Evolutionary conservation across 1,140 invertebrate genomes (phyloP).

Genomic region (Lethocerus indicus): DNA sequence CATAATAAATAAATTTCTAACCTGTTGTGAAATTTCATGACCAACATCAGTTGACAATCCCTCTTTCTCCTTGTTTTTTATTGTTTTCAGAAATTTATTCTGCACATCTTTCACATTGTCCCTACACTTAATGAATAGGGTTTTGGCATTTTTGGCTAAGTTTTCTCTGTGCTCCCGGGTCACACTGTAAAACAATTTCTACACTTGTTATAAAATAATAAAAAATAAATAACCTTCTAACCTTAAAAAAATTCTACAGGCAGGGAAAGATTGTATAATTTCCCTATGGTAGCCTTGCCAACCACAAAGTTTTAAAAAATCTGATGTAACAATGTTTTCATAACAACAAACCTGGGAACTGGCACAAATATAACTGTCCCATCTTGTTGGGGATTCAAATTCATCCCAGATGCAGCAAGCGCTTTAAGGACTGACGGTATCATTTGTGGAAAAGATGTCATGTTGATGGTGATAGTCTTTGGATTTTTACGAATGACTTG

Average conservation of each 20-base stretch:
- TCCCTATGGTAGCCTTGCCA: too few relatives aligned
- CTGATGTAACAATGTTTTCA: too few relatives aligned
- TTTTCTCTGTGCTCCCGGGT: constrained; percentile 81
- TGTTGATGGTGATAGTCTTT: constrained; percentile 69
- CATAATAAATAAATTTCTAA: constrained; percentile 16
- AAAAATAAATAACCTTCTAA: neutral
- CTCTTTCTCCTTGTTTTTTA: constrained; percentile 40
- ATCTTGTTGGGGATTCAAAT: constrained; percentile 88
- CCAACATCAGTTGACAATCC: constrained; percentile 46
- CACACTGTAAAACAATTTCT: constrained; percentile 38
- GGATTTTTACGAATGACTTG: constrained; percentile 75
- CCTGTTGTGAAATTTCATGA: constrained; percentile 41
- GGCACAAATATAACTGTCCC: constrained; percentile 76
- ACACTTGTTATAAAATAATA: too few relatives aligned
- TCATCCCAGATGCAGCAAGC: constrained; percentile 65
- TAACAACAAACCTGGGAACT: constrained; percentile 59
- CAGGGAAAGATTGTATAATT: neutral
- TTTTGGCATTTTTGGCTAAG: constrained; percentile 73
- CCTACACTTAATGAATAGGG: constrained; percentile 58
- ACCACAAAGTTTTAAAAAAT: too few relatives aligned
- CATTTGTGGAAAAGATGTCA: constrained; percentile 65
- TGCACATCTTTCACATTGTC: constrained; percentile 62
- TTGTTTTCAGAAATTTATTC: constrained; percentile 47
- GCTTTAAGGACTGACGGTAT: constrained; percentile 59
- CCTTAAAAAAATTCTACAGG: neutral